phyloP scores from a whole-genome alignment of 2,113 vertebrate species.

The Lethenteron reissneri region DNA sequence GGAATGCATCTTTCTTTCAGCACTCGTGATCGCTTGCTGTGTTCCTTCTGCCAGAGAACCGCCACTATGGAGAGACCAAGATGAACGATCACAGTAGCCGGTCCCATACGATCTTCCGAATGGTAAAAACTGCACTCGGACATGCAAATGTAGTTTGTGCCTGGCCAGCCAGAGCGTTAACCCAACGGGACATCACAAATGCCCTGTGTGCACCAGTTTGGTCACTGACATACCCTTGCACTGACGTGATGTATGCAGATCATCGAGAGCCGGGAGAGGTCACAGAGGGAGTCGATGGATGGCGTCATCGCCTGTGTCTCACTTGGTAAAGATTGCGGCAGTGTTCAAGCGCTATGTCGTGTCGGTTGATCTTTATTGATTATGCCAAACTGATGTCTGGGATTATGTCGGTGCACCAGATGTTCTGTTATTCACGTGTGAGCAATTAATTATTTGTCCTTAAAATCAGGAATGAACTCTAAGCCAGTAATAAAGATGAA shows the following conservation, averaged over 20 bases:
- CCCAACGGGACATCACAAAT: too few relatives aligned
- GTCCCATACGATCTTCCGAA: constrained; percentile 84
- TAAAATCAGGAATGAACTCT: neutral
- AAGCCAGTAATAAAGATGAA: too few relatives aligned
- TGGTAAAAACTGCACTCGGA: constrained; percentile 32
- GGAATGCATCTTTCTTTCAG: too few relatives aligned
- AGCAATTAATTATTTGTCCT: neutral
- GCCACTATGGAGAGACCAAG: constrained; percentile 78
- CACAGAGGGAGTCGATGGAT: constrained; percentile 38
- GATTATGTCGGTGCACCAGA: too few relatives aligned
- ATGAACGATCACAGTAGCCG: constrained; percentile 88
- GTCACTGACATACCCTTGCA: too few relatives aligned
- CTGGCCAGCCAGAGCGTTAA: too few relatives aligned
- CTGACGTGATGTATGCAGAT: constrained; percentile 28
- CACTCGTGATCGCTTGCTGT: neutral
- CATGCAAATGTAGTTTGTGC: too few relatives aligned
- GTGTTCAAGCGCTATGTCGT: neutral
- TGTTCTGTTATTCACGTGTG: too few relatives aligned
- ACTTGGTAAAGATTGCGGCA: constrained; percentile 38
- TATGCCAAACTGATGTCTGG: neutral
- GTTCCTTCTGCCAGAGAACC: constrained; percentile 34
- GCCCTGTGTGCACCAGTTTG: too few relatives aligned
- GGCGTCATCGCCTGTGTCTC: constrained; percentile 77
- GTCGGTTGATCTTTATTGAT: neutral
- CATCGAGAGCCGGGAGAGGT: constrained; percentile 59